Conservation (phyloP, 2,797 vertebrate species). For the Monodelphis domestica region DNA sequence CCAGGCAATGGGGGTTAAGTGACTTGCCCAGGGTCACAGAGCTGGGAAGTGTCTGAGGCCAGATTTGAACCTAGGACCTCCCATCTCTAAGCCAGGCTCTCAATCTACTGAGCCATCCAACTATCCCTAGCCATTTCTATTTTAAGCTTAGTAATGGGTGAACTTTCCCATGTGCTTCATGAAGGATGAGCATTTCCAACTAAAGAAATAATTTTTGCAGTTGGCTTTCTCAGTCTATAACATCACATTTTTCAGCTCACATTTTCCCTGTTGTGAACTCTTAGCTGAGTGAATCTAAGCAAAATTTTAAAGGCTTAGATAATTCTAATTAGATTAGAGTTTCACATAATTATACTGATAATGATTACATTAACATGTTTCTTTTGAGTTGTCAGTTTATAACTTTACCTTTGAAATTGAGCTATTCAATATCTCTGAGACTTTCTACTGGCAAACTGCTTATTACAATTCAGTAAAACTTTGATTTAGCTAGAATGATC, state of each 20-base stretch:
- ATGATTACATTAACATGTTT: constrained; percentile 1
- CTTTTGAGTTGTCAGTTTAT: constrained; percentile 18
- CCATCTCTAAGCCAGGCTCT: no score
- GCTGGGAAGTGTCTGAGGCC: no score
- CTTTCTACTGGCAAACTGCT: background rate
- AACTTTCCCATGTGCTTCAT: background rate
- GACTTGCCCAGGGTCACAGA: no score
- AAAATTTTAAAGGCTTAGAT: constrained; percentile 21
- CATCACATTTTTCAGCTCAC: constrained; percentile 1
- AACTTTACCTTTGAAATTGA: background rate
- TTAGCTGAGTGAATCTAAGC: constrained; percentile 40
- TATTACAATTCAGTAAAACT: constrained; percentile 8
- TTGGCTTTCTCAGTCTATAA: constrained; percentile 21
- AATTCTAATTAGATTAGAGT: constrained; percentile 12
- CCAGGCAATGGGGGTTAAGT: no score
- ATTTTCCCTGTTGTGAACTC: background rate
- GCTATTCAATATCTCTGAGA: background rate
- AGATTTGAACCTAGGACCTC: no score
- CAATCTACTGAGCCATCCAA: no score
- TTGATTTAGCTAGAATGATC: background rate
- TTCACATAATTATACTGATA: constrained; percentile 1
- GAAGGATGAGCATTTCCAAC: background rate
- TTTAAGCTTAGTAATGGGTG: background rate
- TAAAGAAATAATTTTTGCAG: background rate
- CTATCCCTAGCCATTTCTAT: background rate